Base-by-base conservation (phyloP, 2,113 vertebrate genomes). In the Hiodon alosoides region DNA sequence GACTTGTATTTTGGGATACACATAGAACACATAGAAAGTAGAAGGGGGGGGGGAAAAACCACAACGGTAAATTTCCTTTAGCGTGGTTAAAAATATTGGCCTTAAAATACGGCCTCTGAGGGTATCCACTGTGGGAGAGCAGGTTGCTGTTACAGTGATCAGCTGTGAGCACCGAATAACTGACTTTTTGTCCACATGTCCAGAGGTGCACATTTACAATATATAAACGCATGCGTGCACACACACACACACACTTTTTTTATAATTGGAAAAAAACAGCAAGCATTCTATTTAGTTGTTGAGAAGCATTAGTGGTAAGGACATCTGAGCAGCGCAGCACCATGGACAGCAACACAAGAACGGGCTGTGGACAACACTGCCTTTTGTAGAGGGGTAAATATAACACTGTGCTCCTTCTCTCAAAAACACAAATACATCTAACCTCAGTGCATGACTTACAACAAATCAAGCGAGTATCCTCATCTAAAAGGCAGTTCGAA, bases 181-280 rank as follows among this genome's bases (percentile, higher is more conserved):
- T 67, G 47, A 50, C 66, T 11, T 57, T 71, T 13, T 17, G 14
- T 69, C 31, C 69, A 47, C 16, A 14, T 13, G 17, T 54, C 9
- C 54, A 47, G 16, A 71, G 69, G 54, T 71, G 52, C 54, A 11
- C 69, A 71, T 52, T 5, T 54, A 71, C 53, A 46, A 10, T 57
- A 17, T 46, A 3, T 59, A 14, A 59, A 31, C 31, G 58, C 4
- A 59, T 59, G 4, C 58, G 2, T 50, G 4, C 11, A 57, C 53
- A 71, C 52, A 57, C 17, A 31, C 9, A 9, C 31, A 71, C 14
- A n/a, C 57, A 9, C 0, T 57, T 10, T 13, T 31, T 10, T 9
- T 46, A 10, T 71, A 71, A 58, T 71, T 58, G 57, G 16, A 54
- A 58, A 55, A 16, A 8, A 2, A 17, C 69, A 71, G 67, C 16